Percentiles rank a stretch among this genome's conserved stretches.
Conservation (phyloP, 2,888 invertebrate genomes). For the Dioctria rufipes region DNA sequence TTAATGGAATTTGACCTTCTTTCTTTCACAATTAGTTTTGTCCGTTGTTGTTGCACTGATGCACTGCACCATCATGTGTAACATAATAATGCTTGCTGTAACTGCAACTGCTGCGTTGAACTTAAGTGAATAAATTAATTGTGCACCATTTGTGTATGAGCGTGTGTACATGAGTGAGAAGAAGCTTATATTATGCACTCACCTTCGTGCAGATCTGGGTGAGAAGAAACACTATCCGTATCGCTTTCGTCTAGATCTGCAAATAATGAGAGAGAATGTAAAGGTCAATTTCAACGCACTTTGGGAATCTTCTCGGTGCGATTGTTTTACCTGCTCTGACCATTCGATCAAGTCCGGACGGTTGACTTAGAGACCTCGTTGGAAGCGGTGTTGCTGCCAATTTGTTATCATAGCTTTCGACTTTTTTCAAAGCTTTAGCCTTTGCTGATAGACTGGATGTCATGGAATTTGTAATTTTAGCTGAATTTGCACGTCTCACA, state of each 20-base stretch:
- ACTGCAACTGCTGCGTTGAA: constrained; percentile 1
- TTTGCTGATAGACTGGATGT: constrained; percentile 60
- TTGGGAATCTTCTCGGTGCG: not conserved
- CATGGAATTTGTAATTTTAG: constrained; percentile 64
- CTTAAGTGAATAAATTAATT: constrained; percentile 30
- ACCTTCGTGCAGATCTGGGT: constrained; percentile 68
- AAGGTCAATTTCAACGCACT: constrained; percentile 9
- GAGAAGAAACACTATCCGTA: constrained; percentile 70
- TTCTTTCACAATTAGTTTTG: not conserved
- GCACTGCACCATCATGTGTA: not conserved
- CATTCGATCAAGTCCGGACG: constrained; percentile 70
- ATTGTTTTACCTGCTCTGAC: constrained; percentile 57
- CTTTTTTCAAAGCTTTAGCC: constrained; percentile 64
- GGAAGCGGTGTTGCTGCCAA: constrained; percentile 66
- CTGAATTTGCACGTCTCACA: constrained; percentile 69
- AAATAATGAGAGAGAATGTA: constrained; percentile 12
- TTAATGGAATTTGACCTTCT: constrained; percentile 38
- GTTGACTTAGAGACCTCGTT: constrained; percentile 79
- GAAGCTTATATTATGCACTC: constrained; percentile 50
- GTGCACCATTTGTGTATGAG: not conserved
- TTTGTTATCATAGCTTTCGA: constrained; percentile 63
- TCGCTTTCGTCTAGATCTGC: constrained; percentile 69
- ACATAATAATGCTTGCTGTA: no score
- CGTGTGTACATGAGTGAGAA: no score
- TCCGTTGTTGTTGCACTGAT: not conserved